Base-by-base conservation (phyloP, 64 coral and sea anemone genomes). In the Stichodactyla helianthus region DNA sequence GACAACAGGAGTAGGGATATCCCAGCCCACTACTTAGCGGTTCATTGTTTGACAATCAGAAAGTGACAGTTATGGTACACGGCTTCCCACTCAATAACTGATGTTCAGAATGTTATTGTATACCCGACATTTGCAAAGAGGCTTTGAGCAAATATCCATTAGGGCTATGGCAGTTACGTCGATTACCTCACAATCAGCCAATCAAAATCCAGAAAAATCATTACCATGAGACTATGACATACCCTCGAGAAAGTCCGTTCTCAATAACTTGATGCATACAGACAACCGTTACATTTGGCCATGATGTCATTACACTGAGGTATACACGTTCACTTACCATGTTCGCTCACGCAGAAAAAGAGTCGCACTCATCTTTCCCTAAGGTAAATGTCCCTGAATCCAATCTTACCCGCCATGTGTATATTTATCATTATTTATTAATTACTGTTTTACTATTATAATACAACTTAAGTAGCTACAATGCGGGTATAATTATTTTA, bases 61-160 rank as follows among this genome's bases (percentile, higher is more conserved):
- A 13, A 23, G 8, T 74, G 68, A 74, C 68, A 74, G 68, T 74
- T 27, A 27, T 74, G 35, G 23, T 74, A 74, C 68, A 74, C 8
- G 27, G 26, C 26, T 25, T 74, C 68, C 68, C 68, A 74, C 68
- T 74, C 68, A 74, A 28, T 74, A 8, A 74, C 68, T 74, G 68
- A 74, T 31, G 68, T 31, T 27, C 9, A 10, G 68, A 74, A 74
- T 74, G 68, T 31, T 74, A 74, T 74, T 74, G 68, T 74, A 74
- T 31, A 74, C 22, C 10, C 68, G 68, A 74, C 68, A 12, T 74
- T 74, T 74, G 68, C 12, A 74, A 74, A 74, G 68, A 74, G 68
- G 22, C 68, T 74, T 74, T 74, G 68, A 74, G 25, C 68, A 74
- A 74, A 74, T 31, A 74, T 74, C 68, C 68, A 74, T 74, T 74